Evolutionary conservation across 2,797 vertebrate species (phyloP), one percentile per base, ranked within the genome.

Genomic region (Neosalanx taihuensis): DNA sequence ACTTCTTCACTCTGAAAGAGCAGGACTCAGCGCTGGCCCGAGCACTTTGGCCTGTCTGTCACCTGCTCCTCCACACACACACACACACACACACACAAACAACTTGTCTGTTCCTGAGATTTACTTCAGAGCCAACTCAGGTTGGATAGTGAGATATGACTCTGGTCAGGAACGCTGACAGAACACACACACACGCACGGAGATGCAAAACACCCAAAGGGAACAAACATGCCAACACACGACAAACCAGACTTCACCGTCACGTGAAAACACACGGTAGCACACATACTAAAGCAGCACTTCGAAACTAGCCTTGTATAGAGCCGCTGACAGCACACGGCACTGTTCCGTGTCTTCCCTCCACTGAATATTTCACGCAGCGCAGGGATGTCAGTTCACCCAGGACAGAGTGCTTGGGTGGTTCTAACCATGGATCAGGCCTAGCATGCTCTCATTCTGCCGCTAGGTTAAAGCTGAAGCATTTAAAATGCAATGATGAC

Each of bases 1-100:
- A 84, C 51, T 86, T 73, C 73, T 77, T 86, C 81, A 75, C 80
- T 80, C 75, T 78, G 87, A 78, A 84, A 86, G 79, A 85, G 79
- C 65, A 73, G 61, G 68, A 37, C 74, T 68, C 58, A 71, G 67
- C 18, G 10, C 30, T 51, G 64, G 72, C 64, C 64, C 72, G 68
- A 51, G 78, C 56, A 70, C 56, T 67, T 31, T 10, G 33, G 29
- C 23, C 31, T 72, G 75, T 77, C 73, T 67, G 67, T 73, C 62
- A 67, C 51, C 23, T 9, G 29, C 62, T 13, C 35, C 9, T 61
- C 66, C 67, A 59, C 4, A 62, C 20, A 58, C 58, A 37, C 53
- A 58, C 37, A 66, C 64, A 49, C 64, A 66, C 64, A 66, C 64
- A 65, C 33, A 41, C 64, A 46, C 33, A 65, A 41, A 51, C 63